Evolutionary conservation across 1,140 invertebrate species (phyloP), one percentile per base, ranked within the genome.

Genomic region (Atta cephalotes): DNA sequence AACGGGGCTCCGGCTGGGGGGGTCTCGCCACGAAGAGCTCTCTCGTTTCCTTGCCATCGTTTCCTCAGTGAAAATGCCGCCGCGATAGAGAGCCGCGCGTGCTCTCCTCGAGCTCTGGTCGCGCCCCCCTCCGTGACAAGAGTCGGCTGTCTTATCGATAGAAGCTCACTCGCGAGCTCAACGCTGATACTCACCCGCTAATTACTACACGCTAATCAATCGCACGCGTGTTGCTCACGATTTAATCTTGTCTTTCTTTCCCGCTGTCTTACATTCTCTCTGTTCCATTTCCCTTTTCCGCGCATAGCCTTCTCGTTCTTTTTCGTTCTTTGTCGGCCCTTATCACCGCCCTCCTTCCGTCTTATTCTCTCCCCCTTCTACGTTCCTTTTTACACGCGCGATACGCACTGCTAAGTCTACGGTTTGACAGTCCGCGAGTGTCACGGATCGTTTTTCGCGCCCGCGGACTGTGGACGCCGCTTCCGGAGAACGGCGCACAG

Each of bases 61-160:
- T 90, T 82, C 76, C 25, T 90, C 79, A 90, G 90, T 91, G 85
- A 92, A 92, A 92, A 92, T 92, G 91, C 86, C 91, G 91, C 92
- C 90, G 76, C 88, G 92, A 92, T 81, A 86, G 79, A 76, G 86
- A 87, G 71, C 51, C 82, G 82, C 68, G 86, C 86, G 91, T 88
- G 77, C 77, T 90, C 88, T 89, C 63, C 58, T 66, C 74, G 89
- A 63, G 86, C 76, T 90, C 49, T 70, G 66, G 85, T 84, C 85
- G 85, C 85, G 85, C 35, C n/a, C n/a, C 65, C 65, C 4, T n/a
- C 10, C 39, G 49, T 56, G 58, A 84, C 56, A 77, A 18, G 58
- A 53, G 28, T 21, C 66, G 39, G 66, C 66, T 49, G 18, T 5
- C 35, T 16, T 82, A 49, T 51, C 35, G 62, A 39, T 21, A 60